These are phyloP conservation scores for Dynastes maya DNA, from an alignment of 2,888 invertebrate genomes.

Conservation along the genomic window DNA sequence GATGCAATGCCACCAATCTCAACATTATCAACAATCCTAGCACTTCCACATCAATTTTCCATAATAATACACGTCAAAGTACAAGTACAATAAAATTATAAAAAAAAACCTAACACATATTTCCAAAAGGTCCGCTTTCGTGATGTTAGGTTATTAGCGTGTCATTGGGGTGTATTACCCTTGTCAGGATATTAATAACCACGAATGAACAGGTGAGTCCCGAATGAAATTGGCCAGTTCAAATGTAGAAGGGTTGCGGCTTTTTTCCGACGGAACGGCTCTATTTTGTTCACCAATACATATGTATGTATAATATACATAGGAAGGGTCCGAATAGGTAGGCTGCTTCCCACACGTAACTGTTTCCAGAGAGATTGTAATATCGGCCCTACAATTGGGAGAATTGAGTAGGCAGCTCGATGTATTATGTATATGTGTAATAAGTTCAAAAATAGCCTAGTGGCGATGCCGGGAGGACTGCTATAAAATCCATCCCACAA, in stretches of 20 bases:
- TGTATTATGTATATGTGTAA: neutral
- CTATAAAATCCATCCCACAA: too few species aligned
- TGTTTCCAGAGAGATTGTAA: neutral
- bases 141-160: constrained; percentile 23
- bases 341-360: neutral
- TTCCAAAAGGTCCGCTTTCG: neutral
- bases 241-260: constrained; percentile 6
- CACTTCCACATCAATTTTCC: neutral
- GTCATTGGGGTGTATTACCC: constrained; percentile 30
- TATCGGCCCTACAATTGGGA: neutral
- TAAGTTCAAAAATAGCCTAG: neutral
- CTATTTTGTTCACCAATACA: neutral
- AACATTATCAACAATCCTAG: neutral
- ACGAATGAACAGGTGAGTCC: constrained; percentile 26
- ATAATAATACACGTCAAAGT: too few species aligned
- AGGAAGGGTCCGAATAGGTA: neutral
- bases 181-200: constrained; percentile 31
- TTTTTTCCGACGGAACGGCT: neutral
- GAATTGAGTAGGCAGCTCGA: neutral
- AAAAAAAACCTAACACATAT: too few species aligned
- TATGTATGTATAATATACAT: neutral
- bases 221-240: constrained; percentile 15
- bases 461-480: too few species aligned
- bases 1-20: neutral
- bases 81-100: too few species aligned